A percentile compares a stretch with the other conserved stretches of the same genome.
Evolutionary conservation across 1,140 invertebrate species (phyloP).

Genomic region (Hyles euphorbiae): DNA sequence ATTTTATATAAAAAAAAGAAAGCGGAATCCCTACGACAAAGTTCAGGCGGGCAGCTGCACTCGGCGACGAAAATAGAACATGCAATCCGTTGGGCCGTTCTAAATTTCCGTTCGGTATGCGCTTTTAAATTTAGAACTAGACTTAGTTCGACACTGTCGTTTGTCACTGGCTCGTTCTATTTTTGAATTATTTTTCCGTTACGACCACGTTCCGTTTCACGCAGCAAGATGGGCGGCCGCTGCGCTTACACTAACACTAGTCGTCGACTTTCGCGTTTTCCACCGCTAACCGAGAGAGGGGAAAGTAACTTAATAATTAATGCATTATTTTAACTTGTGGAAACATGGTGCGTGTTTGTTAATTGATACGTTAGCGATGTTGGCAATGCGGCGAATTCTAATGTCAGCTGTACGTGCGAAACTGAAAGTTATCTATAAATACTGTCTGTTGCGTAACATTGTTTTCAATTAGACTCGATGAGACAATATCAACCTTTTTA

Average conservation of each 20-base stretch:
- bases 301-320: constrained; percentile 62
- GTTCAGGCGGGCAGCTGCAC: constrained; percentile 61
- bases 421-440: no score
- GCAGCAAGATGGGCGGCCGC: constrained; percentile 9
- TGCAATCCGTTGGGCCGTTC: constrained; percentile 60
- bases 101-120: constrained; percentile 63
- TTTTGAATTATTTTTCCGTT: constrained; percentile 26
- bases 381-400: no score
- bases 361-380: constrained; percentile 27
- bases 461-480: no score
- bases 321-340: constrained; percentile 39
- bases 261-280: constrained; percentile 60
- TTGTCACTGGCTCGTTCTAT: constrained; percentile 54
- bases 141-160: constrained; percentile 64
- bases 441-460: no score
- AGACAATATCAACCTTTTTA: no score
- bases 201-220: constrained; percentile 7
- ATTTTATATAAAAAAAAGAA: constrained; percentile 21
- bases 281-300: constrained; percentile 32
- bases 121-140: constrained; percentile 60
- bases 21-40: constrained; percentile 49
- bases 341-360: constrained; percentile 24
- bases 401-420: no score
- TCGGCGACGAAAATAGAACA: constrained; percentile 46
- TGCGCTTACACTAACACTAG: constrained; percentile 24